Evolutionary conservation across 2,113 vertebrate genomes (phyloP), one percentile per base, ranked within the genome.

Genomic region (Ailuropoda melanoleuca): DNA sequence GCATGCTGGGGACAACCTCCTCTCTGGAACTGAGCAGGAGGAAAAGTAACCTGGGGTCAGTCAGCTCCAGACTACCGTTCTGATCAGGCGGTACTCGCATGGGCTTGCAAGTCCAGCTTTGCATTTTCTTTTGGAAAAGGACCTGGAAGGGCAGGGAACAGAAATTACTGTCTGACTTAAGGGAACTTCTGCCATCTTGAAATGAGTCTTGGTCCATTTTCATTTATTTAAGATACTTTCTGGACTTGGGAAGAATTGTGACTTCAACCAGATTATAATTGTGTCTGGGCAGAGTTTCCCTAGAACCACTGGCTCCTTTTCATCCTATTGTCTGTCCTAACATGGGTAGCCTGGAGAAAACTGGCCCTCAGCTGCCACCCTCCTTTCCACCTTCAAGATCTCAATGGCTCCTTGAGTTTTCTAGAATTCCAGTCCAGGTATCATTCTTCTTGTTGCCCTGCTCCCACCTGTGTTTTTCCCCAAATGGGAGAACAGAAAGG

Each of bases 271-370:
- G 48, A 60, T 83, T n/a, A 15, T 29, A 29, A 39, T 1, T 80
- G 29, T 89, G 11, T 43, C n/a, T 86, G 37, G 37, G 55, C 23
- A 87, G 12, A 46, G 55, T 66, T 96, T 72, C 46, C 26, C 18
- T 70, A 94, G 83, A 77, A 90, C 43, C 31, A n/a, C 8, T 31
- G 55, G 12, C 46, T 93, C n/a, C 50, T 92, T 97, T 93, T 68
- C 24, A 74, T 24, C 21, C 24, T 78, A 1, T 4, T 77, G 24
- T 66, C 8, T 77, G 24, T 72, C 8, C 21, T 31, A n/a, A 48
- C 4, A 2, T 75, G 17, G 17, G 62, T 3, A 58, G 62, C 46
- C 80, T 86, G 48, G 8, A 34, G n/a, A 70, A 75, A 95, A 11
- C 17, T 13, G 56, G 8, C 11, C 21, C 48, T 88, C n/a, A 64